A percentile compares a stretch with the other conserved stretches of the same genome.
Evolutionary conservation across 1,140 invertebrate genomes (phyloP).

Genomic region (Rhopalosiphum padi): DNA sequence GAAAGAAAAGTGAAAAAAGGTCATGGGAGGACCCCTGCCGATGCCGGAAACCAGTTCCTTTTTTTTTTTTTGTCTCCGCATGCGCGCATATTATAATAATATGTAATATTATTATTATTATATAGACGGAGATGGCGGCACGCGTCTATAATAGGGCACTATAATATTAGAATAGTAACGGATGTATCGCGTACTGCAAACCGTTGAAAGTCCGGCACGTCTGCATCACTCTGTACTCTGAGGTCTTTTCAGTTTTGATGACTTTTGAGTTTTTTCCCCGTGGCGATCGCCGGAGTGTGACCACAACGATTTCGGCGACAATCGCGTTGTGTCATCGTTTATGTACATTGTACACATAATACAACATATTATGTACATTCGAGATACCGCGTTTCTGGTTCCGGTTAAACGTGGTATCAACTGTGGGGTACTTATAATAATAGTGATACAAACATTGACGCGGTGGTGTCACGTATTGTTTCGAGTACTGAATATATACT

Average conservation of each 20-base stretch:
- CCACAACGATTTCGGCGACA: not conserved
- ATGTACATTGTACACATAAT: not conserved
- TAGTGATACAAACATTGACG: not conserved
- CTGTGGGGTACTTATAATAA: not conserved
- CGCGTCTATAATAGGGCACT: not conserved
- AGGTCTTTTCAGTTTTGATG: not conserved
- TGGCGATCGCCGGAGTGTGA: not conserved
- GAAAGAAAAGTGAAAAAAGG: constrained; percentile 22
- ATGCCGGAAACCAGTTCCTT: constrained; percentile 51
- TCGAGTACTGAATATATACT: not conserved
- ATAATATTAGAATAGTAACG: not conserved
- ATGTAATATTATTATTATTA: not conserved
- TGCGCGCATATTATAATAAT: not conserved
- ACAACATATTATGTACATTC: not conserved
- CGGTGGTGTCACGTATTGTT: not conserved
- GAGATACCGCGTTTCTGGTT: not conserved
- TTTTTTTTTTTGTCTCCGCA: not conserved
- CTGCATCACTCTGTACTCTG: not conserved
- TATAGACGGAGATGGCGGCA: not conserved
- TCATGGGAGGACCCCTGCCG: not conserved
- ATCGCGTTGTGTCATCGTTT: not conserved
- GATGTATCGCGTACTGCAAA: not conserved
- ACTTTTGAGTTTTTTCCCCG: not conserved
- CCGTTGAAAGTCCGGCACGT: not conserved
- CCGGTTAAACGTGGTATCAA: not conserved